Evolutionary conservation across 2,888 invertebrate genomes (phyloP).

Genomic region (Exephanes ischioxanthus): DNA sequence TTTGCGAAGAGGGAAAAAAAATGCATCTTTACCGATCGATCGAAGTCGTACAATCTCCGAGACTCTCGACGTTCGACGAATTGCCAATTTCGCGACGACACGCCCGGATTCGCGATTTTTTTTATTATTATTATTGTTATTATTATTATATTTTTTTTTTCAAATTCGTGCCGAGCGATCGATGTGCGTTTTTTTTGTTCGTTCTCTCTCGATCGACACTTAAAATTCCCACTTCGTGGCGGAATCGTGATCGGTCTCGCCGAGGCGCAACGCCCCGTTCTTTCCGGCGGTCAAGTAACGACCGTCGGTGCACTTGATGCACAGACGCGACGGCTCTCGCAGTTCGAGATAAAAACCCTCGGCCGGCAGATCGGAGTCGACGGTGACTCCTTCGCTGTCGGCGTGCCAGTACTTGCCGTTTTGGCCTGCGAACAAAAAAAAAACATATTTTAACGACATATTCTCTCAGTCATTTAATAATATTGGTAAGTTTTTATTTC

Average conservation of each 20-base stretch:
- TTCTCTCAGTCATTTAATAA: neutral
- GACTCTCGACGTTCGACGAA: neutral
- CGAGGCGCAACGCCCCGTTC: slow-evolving; percentile 95
- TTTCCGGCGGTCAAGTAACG: slow-evolving; percentile 95
- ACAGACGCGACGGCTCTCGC: slow-evolving; percentile 96
- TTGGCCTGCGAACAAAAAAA: slow-evolving; percentile 88
- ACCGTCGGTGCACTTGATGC: slow-evolving; percentile 92
- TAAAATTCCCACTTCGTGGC: slow-evolving; percentile 98
- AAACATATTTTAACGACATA: neutral
- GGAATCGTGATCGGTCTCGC: slow-evolving; percentile 90
- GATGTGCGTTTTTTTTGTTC: slow-evolving; percentile 28
- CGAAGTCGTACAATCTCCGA: slow-evolving; percentile 4
- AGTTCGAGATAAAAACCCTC: slow-evolving; percentile 96
- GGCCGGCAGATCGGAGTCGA: slow-evolving; percentile 93
- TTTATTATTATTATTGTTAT: neutral
- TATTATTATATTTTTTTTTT: slow-evolving; percentile 17
- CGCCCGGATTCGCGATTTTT: slow-evolving; percentile 36
- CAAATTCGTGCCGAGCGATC: slow-evolving; percentile 27
- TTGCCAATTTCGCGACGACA: slow-evolving; percentile 1
- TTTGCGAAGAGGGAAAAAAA: slow-evolving; percentile 46
- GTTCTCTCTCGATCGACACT: slow-evolving; percentile 56
- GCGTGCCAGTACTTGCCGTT: slow-evolving; percentile 98
- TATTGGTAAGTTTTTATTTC: neutral
- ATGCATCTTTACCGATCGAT: slow-evolving; percentile 58
- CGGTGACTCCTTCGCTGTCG: slow-evolving; percentile 94